phyloP scores from a whole-genome alignment of 2,797 vertebrate genomes.

The Macrochelys suwanniensis region DNA sequence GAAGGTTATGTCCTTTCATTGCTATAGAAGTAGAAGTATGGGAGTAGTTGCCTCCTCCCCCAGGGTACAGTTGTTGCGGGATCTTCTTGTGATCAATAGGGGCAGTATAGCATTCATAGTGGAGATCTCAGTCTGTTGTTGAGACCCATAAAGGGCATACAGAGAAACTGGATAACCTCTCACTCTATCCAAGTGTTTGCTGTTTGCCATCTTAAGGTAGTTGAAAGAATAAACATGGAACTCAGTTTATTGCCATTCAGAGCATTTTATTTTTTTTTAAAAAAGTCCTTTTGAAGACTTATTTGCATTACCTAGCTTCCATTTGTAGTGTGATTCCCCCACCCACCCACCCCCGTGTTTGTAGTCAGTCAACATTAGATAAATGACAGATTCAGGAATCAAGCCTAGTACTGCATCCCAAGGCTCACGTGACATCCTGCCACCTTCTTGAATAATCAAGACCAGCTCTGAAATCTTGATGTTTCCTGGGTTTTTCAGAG shows the following conservation, averaged over 20 bases:
- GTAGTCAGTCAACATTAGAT: background rate
- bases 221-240: conserved; percentile 39
- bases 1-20: conserved; percentile 50
- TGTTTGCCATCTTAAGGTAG: background rate
- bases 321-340: conserved; percentile 39
- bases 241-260: conserved; percentile 11
- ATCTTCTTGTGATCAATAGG: conserved; percentile 12
- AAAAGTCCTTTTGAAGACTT: background rate
- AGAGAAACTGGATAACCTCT: background rate
- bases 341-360: conserved; percentile 23
- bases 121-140: background rate
- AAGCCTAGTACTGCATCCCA: background rate
- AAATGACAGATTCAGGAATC: background rate
- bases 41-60: conserved; percentile 54
- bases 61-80: conserved; percentile 29
- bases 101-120: background rate
- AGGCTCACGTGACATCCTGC: background rate
- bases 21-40: conserved; percentile 40
- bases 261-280: conserved; percentile 8
- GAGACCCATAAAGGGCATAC: background rate
- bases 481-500: background rate
- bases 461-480: background rate
- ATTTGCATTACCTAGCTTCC: background rate
- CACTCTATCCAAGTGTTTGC: background rate
- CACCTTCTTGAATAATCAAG: conserved; percentile 16